A percentile compares a stretch with the other conserved stretches of the same genome.
phyloP scores from a whole-genome alignment of 2,888 invertebrate species.

The Pyralis farinalis region DNA sequence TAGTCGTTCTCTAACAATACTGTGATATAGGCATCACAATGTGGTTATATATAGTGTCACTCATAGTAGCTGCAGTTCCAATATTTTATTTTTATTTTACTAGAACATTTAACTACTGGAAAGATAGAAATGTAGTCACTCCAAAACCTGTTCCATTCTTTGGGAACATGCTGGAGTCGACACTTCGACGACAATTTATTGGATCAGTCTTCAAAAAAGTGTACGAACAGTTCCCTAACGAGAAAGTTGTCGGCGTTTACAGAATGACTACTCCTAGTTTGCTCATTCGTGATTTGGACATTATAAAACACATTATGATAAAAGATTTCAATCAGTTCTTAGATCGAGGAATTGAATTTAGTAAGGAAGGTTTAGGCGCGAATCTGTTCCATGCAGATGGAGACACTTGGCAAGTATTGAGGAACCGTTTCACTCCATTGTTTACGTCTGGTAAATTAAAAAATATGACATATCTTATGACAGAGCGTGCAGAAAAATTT shows the following conservation, averaged over 20 bases:
- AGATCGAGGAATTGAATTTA: constrained; percentile 43
- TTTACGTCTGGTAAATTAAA: constrained; percentile 53
- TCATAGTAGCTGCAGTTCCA: background rate
- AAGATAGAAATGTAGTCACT: constrained; percentile 6
- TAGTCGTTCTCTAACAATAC: too few species aligned
- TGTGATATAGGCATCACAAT: background rate
- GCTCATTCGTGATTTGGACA: constrained; percentile 44
- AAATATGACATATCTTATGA: constrained; percentile 46
- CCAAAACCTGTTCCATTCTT: constrained; percentile 39
- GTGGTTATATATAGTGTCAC: background rate
- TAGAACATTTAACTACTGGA: background rate
- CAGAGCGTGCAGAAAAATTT: constrained; percentile 35
- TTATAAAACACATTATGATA: constrained; percentile 46
- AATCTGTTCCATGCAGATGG: constrained; percentile 50
- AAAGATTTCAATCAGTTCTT: constrained; percentile 47
- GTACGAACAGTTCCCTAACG: constrained; percentile 38
- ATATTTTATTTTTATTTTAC: background rate
- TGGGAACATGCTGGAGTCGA: constrained; percentile 38
- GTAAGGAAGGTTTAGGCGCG: constrained; percentile 36
- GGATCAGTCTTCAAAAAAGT: constrained; percentile 30
- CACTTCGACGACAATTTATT: constrained; percentile 26
- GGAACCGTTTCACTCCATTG: constrained; percentile 41
- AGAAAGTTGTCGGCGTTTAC: constrained; percentile 49
- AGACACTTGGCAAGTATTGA: constrained; percentile 41
- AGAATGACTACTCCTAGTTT: constrained; percentile 42